Evolutionary conservation across 1,140 invertebrate species (phyloP), one percentile per base, ranked within the genome.

Genomic region (Drosophila punjabiensis): DNA sequence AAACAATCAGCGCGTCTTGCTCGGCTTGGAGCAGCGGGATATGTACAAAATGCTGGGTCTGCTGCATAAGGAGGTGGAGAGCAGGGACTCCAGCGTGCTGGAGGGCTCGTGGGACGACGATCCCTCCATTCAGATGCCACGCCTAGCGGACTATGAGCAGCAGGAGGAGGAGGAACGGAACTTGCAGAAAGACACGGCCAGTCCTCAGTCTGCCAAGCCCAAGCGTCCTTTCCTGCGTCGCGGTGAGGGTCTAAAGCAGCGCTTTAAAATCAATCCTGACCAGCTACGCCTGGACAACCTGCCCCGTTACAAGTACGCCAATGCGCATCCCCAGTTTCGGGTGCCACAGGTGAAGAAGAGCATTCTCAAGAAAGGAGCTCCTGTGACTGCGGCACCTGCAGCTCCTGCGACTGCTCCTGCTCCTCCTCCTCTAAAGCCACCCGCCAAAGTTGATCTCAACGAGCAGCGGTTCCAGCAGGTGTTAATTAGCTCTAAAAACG

Each of bases 251-350:
- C 60, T 93, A 0, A 91, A 88, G 43, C 87, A 84, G 62, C 79
- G 92, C 18, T 93, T 93, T 52, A 92, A 82, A 67, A 82, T 93
- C 9, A 75, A 82, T 75, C 93, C 93, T 0, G 92, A 93, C n/a
- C 50, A 76, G 20, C 65, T 93, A 18, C 76, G 84, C 8, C 55
- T 93, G 2, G 65, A 89, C 8, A 93, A 93, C 53, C 79, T 93
- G 39, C 93, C 93, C 9, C 84, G 81, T 9, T 93, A 93, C 58
- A 93, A 93, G 50, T 93, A 74, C 70, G 82, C 92, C 24, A 92
- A 91, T 41, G 68, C 81, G 0, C 91, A 92, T 74, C 81, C 79
- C 3, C 66, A 91, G 45, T 79, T 79, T 9, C 80, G 79, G 0
- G 37, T 18, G 0, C 50, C 63, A 0, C 64, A 79, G 41, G 10